Percentiles rank a stretch among this genome's conserved stretches.
These are phyloP conservation scores for Glossosoma conforme DNA, from an alignment of 1,140 invertebrate species.

Conservation along the genomic window DNA sequence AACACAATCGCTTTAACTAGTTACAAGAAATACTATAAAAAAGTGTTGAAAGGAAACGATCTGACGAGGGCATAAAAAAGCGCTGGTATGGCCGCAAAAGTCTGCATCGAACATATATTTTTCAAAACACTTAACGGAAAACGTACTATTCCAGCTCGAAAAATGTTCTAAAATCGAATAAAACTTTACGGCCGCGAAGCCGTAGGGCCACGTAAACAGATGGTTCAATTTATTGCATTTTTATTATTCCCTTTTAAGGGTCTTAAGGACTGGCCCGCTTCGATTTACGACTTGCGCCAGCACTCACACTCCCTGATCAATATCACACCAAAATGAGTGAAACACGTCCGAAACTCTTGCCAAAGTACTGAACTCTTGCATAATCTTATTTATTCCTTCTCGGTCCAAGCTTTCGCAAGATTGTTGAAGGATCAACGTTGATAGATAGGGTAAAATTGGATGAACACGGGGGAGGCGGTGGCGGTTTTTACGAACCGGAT, in stretches of 20 bases:
- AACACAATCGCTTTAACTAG: too few species aligned
- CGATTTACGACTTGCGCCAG: conserved; percentile 28
- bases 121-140: too few species aligned
- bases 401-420: too few species aligned
- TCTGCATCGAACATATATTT: too few species aligned
- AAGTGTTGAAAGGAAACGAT: too few species aligned
- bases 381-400: conserved; percentile 25
- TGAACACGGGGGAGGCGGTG: conserved; percentile 30
- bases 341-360: conserved; percentile 5
- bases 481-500: conserved; percentile 29
- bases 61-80: too few species aligned
- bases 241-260: conserved; percentile 25
- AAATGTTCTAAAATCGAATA: too few species aligned
- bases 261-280: conserved; percentile 15
- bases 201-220: conserved; percentile 2
- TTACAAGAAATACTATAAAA: too few species aligned
- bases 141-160: too few species aligned
- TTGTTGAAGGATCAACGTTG: conserved; percentile 15
- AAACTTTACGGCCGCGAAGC: too few species aligned
- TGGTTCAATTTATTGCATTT: conserved; percentile 26
- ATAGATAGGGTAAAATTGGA: conserved; percentile 30
- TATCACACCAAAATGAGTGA: conserved; percentile 23
- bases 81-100: too few species aligned
- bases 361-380: conserved; percentile 5
- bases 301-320: conserved; percentile 24